Percentiles rank a stretch among this genome's conserved stretches.
Conservation (phyloP, 2,797 vertebrate species). For the Darevskia nairensis region DNA sequence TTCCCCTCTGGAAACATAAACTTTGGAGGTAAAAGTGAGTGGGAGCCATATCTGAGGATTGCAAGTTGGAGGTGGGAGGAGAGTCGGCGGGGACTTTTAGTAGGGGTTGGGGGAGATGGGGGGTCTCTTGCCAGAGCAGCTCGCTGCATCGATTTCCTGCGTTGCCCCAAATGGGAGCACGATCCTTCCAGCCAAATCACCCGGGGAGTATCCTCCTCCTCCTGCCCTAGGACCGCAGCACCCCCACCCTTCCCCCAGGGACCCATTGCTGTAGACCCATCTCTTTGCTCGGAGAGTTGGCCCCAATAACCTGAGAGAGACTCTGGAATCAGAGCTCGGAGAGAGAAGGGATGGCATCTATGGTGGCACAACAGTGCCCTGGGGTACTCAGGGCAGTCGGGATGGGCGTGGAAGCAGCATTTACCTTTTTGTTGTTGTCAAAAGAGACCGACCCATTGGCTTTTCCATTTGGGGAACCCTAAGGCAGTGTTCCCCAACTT, state of each 20-base stretch:
- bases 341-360: background rate
- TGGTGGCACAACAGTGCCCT: too few relatives aligned
- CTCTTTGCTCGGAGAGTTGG: background rate
- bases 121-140: too few relatives aligned
- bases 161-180: background rate
- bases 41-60: background rate
- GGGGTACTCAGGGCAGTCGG: too few relatives aligned
- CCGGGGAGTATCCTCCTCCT: background rate
- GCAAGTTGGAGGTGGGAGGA: background rate
- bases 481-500: too few relatives aligned
- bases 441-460: background rate
- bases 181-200: background rate
- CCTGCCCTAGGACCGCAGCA: background rate
- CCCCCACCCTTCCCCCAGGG: too few relatives aligned
- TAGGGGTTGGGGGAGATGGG: too few relatives aligned
- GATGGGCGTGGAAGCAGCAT: rapidly evolving
- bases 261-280: too few relatives aligned
- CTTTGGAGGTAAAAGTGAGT: background rate
- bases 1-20: background rate
- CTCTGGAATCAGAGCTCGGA: too few relatives aligned
- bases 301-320: background rate
- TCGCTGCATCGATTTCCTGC: too few relatives aligned
- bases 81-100: too few relatives aligned
- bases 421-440: background rate
- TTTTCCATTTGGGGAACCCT: background rate